Percentiles rank a stretch among this genome's conserved stretches.
Conservation (phyloP, 2,888 invertebrate genomes). For the Andrena trimmerana region DNA sequence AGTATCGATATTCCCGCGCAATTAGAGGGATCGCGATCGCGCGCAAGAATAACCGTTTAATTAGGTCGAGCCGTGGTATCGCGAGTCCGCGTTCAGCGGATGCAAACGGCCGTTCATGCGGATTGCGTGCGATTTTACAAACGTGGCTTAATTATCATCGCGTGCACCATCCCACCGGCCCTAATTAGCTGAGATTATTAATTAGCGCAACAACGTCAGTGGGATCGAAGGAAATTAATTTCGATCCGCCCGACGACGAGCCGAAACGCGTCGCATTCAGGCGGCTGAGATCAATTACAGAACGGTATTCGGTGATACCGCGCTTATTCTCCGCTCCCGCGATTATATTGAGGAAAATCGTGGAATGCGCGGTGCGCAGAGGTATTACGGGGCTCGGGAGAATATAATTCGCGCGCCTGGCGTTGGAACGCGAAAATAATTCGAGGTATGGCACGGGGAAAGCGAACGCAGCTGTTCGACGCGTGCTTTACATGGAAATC, state of each 20-base stretch:
- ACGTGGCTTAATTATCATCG: slow-evolving; percentile 7
- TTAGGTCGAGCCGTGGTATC: slow-evolving; percentile 15
- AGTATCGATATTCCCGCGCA: slow-evolving; percentile 20
- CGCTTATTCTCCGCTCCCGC: neutral
- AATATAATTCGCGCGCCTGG: neutral
- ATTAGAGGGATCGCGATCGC: neutral
- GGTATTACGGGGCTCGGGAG: neutral
- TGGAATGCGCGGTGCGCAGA: neutral
- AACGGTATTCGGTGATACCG: neutral
- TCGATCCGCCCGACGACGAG: neutral
- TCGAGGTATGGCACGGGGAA: neutral
- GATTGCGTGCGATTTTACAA: slow-evolving; percentile 9
- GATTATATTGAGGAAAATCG: neutral
- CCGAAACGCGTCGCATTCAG: too few relatives aligned
- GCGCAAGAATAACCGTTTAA: slow-evolving; percentile 22
- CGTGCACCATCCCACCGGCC: neutral
- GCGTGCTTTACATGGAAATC: neutral
- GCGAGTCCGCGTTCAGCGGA: slow-evolving; percentile 7
- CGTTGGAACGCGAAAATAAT: slow-evolving; percentile 15
- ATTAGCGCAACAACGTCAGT: slow-evolving; percentile 7
- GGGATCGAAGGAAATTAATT: slow-evolving; percentile 3
- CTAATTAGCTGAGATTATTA: slow-evolving; percentile 32
- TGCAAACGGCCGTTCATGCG: slow-evolving; percentile 7
- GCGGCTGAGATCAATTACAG: too few relatives aligned
- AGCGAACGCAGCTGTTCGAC: slow-evolving; percentile 1